Percentiles rank a stretch among this genome's conserved stretches.
These are phyloP conservation scores for Catamblyrhynchus diadema DNA, from an alignment of 2,797 vertebrate species.

Conservation along the genomic window DNA sequence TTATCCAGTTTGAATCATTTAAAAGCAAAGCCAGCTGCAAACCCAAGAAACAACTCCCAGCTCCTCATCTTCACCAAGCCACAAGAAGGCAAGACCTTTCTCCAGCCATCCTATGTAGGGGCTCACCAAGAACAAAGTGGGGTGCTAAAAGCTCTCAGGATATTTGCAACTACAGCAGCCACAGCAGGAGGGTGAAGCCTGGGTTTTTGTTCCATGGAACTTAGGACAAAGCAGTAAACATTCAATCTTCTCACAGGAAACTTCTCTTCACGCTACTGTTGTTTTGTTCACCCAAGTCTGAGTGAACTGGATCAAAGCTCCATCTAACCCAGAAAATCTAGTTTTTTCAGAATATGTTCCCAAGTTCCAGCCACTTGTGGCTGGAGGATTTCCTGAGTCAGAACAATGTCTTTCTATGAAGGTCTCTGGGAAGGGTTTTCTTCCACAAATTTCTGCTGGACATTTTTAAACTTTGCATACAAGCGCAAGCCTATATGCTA, in stretches of 20 bases:
- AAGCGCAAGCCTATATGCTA: neutral
- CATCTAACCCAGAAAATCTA: neutral
- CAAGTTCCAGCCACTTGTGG: neutral
- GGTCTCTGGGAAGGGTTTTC: neutral
- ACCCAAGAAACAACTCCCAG: neutral
- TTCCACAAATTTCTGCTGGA: neutral
- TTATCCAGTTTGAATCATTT: neutral
- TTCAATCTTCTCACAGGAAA: neutral
- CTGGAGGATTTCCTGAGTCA: conserved; percentile 15
- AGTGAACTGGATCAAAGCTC: neutral
- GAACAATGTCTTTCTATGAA: neutral
- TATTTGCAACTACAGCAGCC: neutral
- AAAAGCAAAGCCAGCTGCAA: neutral
- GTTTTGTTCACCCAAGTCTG: neutral
- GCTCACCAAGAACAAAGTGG: rapidly evolving
- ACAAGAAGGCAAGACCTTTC: neutral
- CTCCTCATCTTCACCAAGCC: neutral
- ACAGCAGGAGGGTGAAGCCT: neutral
- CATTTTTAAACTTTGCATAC: neutral
- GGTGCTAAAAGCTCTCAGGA: neutral
- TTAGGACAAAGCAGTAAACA: neutral
- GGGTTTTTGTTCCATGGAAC: neutral
- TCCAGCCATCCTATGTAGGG: neutral
- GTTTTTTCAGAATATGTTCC: neutral
- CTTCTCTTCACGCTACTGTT: neutral